These are phyloP conservation scores for Dromius quadrimaculatus DNA, from an alignment of 2,888 invertebrate species.

Conservation along the genomic window DNA sequence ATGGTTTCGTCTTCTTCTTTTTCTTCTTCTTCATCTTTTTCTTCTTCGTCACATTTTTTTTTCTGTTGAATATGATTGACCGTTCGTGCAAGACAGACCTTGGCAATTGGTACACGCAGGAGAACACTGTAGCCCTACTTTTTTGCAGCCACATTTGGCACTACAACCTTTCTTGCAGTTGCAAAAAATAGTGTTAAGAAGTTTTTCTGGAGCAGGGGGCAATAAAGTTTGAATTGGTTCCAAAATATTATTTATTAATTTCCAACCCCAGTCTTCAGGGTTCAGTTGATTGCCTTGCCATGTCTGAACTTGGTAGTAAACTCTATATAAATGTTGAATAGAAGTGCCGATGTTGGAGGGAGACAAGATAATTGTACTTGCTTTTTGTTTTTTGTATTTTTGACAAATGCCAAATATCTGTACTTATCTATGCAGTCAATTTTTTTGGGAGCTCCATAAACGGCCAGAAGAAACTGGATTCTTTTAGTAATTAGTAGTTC, in stretches of 20 bases:
- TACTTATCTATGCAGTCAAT: slow-evolving; percentile 56
- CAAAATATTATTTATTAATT: too few species aligned
- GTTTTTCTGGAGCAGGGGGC: too few species aligned
- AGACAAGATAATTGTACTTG: slow-evolving; percentile 55
- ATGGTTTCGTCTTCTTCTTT: slow-evolving; percentile 28
- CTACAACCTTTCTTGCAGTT: too few species aligned
- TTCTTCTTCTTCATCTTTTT: too few species aligned
- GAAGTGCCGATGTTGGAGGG: slow-evolving; percentile 56
- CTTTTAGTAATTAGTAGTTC: slow-evolving; percentile 57
- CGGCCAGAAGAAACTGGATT: slow-evolving; percentile 58
- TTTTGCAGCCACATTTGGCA: slow-evolving; percentile 58
- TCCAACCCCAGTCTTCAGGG: too few species aligned
- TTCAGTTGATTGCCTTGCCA: slow-evolving; percentile 56
- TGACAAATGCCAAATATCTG: slow-evolving; percentile 57
- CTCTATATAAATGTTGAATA: slow-evolving; percentile 57
- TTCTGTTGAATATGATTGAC: too few species aligned
- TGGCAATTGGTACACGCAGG: not conserved
- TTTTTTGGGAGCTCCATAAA: slow-evolving; percentile 57
- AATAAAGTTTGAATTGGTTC: too few species aligned
- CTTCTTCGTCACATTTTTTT: too few species aligned
- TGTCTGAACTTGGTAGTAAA: slow-evolving; percentile 57
- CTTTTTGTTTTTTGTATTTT: slow-evolving; percentile 55
- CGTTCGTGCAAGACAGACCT: not conserved
- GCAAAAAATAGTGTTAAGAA: too few species aligned
- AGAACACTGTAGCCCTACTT: slow-evolving; percentile 55